Conservation (phyloP, 2,113 vertebrate species). For the Cnemophilus loriae region DNA sequence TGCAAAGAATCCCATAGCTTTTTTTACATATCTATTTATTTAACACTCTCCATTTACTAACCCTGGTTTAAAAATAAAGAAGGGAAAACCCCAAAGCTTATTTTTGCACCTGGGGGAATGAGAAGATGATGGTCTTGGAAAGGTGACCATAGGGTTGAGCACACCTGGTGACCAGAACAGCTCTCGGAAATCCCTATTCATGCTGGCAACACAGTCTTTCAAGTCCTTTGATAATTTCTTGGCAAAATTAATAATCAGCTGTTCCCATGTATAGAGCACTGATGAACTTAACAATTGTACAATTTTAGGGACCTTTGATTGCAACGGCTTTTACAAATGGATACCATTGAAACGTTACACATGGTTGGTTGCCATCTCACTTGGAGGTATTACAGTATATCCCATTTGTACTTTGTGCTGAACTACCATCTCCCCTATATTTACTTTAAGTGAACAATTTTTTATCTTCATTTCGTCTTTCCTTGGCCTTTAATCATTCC, state of each 20-base stretch:
- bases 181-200: slow-evolving; percentile 76
- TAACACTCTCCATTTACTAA: slow-evolving; percentile 52
- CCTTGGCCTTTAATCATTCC: slow-evolving; percentile 61
- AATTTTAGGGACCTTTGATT: slow-evolving; percentile 99
- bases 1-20: not conserved
- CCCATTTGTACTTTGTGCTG: slow-evolving; percentile 74
- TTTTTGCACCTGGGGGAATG: slow-evolving; percentile 1
- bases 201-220: slow-evolving; percentile 78
- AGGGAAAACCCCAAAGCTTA: not conserved
- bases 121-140: slow-evolving; percentile 45
- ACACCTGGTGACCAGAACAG: not conserved
- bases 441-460: slow-evolving; percentile 50
- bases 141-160: not conserved
- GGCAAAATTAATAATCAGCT: slow-evolving; percentile 71
- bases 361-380: slow-evolving; percentile 93
- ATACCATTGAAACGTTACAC: slow-evolving; percentile 98
- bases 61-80: slow-evolving; percentile 12
- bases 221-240: slow-evolving; percentile 76
- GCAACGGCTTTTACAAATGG: slow-evolving; percentile 99
- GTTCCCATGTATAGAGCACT: slow-evolving; percentile 85
- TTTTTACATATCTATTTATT: not conserved
- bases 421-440: slow-evolving; percentile 57
- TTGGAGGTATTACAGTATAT: slow-evolving; percentile 91
- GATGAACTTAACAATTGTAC: slow-evolving; percentile 94
- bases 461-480: slow-evolving; percentile 44